Conservation (phyloP, 2,888 invertebrate species). For the Mesopsocus fuscifrons region DNA sequence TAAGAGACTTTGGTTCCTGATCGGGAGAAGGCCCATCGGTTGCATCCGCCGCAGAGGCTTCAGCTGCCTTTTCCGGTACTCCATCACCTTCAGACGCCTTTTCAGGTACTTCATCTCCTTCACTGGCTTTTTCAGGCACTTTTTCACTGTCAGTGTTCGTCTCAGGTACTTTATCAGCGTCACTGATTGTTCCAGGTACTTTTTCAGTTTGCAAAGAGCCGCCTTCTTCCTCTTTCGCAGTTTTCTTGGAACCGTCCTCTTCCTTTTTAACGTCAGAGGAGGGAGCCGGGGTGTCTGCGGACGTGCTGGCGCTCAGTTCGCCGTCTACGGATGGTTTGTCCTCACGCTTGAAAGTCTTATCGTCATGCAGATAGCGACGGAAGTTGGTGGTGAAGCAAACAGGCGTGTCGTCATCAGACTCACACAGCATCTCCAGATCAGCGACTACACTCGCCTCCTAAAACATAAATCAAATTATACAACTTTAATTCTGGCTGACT, state of each 20-base stretch:
- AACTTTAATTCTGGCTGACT: neutral
- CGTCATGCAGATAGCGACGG: neutral
- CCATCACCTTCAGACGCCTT: slow-evolving; percentile 21
- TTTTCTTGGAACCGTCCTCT: neutral
- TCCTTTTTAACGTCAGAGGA: neutral
- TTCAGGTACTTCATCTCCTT: neutral
- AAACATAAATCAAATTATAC: too few species aligned
- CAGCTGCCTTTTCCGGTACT: slow-evolving; percentile 23
- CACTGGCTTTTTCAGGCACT: neutral
- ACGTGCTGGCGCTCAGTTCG: neutral
- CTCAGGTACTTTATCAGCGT: neutral
- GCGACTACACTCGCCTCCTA: neutral
- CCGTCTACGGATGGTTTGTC: neutral
- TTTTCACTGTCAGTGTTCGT: neutral
- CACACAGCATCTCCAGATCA: slow-evolving; percentile 6
- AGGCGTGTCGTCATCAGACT: slow-evolving; percentile 5
- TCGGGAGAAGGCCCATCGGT: too few species aligned
- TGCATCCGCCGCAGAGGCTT: too few species aligned
- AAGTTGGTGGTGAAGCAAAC: slow-evolving; percentile 4
- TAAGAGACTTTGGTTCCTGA: too few species aligned
- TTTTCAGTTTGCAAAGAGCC: neutral
- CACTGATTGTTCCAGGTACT: neutral
- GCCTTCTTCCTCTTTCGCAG: neutral
- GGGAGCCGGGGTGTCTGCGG: neutral
- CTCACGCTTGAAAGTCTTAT: neutral